Base-by-base conservation (phyloP, 2,797 vertebrate genomes). In the Sylvia borin region DNA sequence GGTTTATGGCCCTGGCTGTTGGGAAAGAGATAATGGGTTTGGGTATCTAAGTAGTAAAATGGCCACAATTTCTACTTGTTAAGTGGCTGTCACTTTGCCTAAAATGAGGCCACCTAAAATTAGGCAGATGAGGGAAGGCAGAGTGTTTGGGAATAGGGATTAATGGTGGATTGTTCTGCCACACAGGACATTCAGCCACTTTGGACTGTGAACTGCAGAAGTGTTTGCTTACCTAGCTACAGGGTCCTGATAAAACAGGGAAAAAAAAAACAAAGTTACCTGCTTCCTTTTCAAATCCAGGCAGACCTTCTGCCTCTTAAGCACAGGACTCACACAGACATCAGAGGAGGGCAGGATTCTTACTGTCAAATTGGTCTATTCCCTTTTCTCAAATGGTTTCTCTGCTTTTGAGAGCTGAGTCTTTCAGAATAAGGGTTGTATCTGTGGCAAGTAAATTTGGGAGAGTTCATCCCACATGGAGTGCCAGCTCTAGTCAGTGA, bases 1-100 rank as follows among this genome's bases (percentile, higher is more conserved):
- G 36, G 67, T 93, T 90, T 93, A 72, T 82, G 62, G 62, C 61
- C 90, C 90, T 72, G 68, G 31, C n/a, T 90, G 11, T 89, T 81
- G 71, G 80, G 19, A 68, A 48, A 85, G 50, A 0, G 0, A 7
- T 61, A 48, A 19, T 70, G 38, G 31, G 22, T 58, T n/a, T 62
- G 60, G 34, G 7, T 47, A 25, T 57, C 36, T 82, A 24, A 75
- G 38, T n/a, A 77, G 40, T 53, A 60, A 88, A 95, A 79, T 47
- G n/a, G 14, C 34, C 72, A 29, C 45, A 7, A 1, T 76, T 90
- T 47, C 53, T 55, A 9, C 13, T 68, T 79, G 8, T 29, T 62
- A 70, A 72, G 31, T 78, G 72, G 26, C 48, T 86, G 7, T 31
- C 32, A 25, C 51, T 51, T n/a, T 62, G 38, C 55, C 32, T 82